Evolutionary conservation across 1,140 invertebrate genomes (phyloP), one percentile per base, ranked within the genome.

Genomic region (Trinorchestia longiramus): DNA sequence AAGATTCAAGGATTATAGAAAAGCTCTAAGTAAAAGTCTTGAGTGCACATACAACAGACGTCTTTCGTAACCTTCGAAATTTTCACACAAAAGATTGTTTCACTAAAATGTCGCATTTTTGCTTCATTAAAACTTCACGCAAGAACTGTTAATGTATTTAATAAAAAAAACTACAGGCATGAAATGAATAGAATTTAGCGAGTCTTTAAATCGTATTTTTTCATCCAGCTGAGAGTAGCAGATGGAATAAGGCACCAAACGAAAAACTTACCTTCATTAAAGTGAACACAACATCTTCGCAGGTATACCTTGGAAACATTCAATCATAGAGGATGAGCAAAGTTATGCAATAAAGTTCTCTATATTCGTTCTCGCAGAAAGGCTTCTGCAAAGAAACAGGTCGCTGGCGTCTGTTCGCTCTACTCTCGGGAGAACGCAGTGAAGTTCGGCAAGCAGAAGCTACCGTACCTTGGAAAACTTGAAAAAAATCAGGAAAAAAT

Each of bases 271-370:
- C 44, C 92, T 94, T 94, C 44, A 47, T 94, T 94, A 94, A 47
- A 94, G 92, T 94, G 92, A 94, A 94, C 43, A 94, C 44, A 44
- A 45, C 44, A 94, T 94, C 43, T 43, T 40, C 43, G 44, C 92
- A n/a, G 92, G 44, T 42, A 94, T 94, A 94, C 92, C 44, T 94
- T 19, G 41, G 43, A 94, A 94, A 94, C 92, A 94, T 94, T 94
- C 92, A 94, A 94, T 94, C 92, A 94, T 94, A 94, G 92, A 94
- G 43, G 43, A 94, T 94, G 92, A 43, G 40, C 92, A 94, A 94
- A 94, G 43, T 94, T 94, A 45, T 94, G 92, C 44, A 94, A 45
- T 94, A 94, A 94, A 94, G 92, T 94, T 94, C 92, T 94, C 47
- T 45, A 94, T 43, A 94, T 45, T 47, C 36, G 92, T 3, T 43